Base-by-base conservation (phyloP, 2,113 vertebrate species). In the Melanerpes aurifrons region DNA sequence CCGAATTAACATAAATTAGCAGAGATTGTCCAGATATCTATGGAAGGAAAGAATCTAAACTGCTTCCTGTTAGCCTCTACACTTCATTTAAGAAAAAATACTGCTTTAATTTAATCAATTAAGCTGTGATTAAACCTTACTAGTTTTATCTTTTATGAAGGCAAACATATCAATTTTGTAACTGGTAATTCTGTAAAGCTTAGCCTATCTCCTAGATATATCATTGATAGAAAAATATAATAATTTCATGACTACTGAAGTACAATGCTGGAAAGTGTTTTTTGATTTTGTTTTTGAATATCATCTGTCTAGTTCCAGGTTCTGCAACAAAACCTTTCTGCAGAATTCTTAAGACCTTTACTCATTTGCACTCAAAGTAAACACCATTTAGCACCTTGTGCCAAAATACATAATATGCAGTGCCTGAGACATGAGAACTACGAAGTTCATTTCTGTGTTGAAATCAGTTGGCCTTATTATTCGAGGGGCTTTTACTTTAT, bases 41-140 rank as follows among this genome's bases (percentile, higher is more conserved):
- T 0, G 5, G 31, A 47, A 82, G 24, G 29, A 87, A 89, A 59
- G 24, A 72, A 14, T 69, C 45, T 59, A 59, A 61, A 66, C 24
- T 66, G 47, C 14, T 81, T 87, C 75, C 48, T 90, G 18, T 84
- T 83, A 77, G 47, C 92, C 43, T 82, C 47, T 89, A 56, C 26
- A 66, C 17, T 35, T 78, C 93, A 83, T 80, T 86, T 90, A 82
- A 86, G 69, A 85, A 57, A 82, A 92, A 94, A 31, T 0, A 76
- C 64, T 81, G 32, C 74, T 43, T 73, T 70, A 70, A 90, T 43
- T 73, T 70, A 70, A 90, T 90, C 56, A 79, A n/a, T 92, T 92
- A 35, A 76, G 24, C 48, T 72, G 18, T 86, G 58, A 92, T 88
- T 57, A 94, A 94, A 90, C 53, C 47, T 77, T 95, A 25, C 29